A percentile compares a stretch with the other conserved stretches of the same genome.
Conservation (phyloP, 2,888 invertebrate species). For the Chirona hameri region DNA sequence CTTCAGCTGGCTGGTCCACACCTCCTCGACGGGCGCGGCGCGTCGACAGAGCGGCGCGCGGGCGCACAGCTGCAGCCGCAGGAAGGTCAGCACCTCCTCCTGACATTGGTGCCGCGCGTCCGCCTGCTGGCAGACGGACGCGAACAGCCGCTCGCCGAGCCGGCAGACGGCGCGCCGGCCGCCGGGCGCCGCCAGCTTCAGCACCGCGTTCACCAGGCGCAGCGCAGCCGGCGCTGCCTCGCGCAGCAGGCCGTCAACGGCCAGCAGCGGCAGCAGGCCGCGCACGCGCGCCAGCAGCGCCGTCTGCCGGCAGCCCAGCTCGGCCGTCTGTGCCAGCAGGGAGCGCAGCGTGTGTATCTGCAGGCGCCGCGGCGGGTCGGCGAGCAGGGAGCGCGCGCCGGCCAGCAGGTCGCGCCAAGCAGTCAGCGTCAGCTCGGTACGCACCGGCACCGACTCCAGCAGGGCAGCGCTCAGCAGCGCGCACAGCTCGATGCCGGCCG, state of each 20-base stretch:
- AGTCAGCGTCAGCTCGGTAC: background rate
- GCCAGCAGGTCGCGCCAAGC: background rate
- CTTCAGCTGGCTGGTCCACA: background rate
- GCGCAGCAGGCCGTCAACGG: background rate
- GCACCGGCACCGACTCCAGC: background rate
- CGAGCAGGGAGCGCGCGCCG: background rate
- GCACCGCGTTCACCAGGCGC: background rate
- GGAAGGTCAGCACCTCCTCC: background rate
- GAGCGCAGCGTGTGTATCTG: background rate
- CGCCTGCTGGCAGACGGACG: background rate
- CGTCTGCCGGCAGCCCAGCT: conserved; percentile 13
- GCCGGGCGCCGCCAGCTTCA: background rate
- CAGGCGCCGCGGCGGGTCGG: background rate
- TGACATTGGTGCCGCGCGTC: background rate
- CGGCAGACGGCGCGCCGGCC: conserved; percentile 6
- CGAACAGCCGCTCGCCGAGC: background rate
- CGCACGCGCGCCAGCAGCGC: conserved; percentile 10
- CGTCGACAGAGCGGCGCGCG: background rate
- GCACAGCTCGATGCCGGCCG: background rate
- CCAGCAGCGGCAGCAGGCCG: background rate
- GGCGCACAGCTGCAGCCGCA: conserved; percentile 6
- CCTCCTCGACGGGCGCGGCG: background rate
- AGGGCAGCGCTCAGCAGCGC: background rate
- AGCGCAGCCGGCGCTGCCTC: background rate
- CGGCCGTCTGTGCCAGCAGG: background rate